Evolutionary conservation across 2,888 invertebrate species (phyloP).

Genomic region (Aquatica leii): DNA sequence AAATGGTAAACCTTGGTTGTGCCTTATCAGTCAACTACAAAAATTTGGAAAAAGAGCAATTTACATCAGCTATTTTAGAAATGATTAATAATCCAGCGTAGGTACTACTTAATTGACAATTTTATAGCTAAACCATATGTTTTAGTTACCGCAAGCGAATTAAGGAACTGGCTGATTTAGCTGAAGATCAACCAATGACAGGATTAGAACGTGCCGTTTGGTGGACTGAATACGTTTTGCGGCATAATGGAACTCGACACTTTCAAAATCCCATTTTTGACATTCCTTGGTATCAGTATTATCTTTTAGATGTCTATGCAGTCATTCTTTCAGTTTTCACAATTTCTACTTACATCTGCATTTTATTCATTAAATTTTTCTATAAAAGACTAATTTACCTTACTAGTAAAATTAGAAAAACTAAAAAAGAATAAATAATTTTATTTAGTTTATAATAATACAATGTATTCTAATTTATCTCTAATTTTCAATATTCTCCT

Average conservation of each 20-base stretch:
- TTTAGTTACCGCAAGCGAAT: slow-evolving; percentile 45
- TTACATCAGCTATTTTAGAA: not conserved
- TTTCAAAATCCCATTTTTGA: slow-evolving; percentile 37
- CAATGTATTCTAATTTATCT: no score
- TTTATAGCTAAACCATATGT: not conserved
- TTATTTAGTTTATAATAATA: no score
- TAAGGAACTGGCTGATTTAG: slow-evolving; percentile 30
- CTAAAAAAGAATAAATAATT: no score
- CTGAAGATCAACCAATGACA: slow-evolving; percentile 46
- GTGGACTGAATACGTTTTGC: slow-evolving; percentile 50
- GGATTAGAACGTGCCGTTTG: slow-evolving; percentile 47
- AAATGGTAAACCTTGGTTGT: not conserved
- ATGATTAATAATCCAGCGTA: slow-evolving; percentile 7
- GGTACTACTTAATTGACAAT: not conserved
- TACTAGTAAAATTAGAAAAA: no score
- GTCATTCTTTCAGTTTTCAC: no score
- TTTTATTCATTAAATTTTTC: no score
- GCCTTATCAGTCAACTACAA: not conserved
- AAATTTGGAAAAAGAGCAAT: not conserved
- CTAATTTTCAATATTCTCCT: no score
- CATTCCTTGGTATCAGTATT: slow-evolving; percentile 42
- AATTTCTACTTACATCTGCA: no score
- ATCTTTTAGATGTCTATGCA: slow-evolving; percentile 43
- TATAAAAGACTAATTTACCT: no score
- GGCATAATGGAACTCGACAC: slow-evolving; percentile 45